Conservation (phyloP, 2,113 vertebrate species). For the Ptychochromis oligacanthus region DNA sequence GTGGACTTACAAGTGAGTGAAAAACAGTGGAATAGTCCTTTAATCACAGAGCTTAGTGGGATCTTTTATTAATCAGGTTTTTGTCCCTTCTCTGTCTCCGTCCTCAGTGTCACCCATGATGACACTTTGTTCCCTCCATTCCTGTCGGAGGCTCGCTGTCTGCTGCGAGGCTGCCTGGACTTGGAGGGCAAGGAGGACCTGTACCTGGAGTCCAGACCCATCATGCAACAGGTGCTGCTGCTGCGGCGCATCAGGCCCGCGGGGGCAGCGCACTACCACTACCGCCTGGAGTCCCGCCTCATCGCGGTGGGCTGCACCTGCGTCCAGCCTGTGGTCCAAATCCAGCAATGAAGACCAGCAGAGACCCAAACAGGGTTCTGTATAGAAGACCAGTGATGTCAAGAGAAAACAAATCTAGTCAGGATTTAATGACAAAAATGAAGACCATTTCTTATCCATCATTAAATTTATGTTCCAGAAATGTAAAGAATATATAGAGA, state of each 20-base stretch:
- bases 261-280: conserved; percentile 62
- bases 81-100: background rate
- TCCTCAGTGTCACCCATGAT: conserved; percentile 34
- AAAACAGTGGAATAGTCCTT: rapidly evolving
- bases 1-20: conserved; percentile 75
- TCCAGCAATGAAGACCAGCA: conserved; percentile 38
- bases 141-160: conserved; percentile 81
- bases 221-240: conserved; percentile 85
- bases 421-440: background rate
- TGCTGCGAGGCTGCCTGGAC: conserved; percentile 79
- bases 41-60: rapidly evolving
- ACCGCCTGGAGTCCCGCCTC: conserved; percentile 82
- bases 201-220: conserved; percentile 83
- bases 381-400: background rate
- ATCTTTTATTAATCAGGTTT: background rate
- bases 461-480: background rate
- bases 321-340: conserved; percentile 50
- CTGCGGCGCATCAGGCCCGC: conserved; percentile 74
- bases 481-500: background rate
- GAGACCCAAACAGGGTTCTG: background rate
- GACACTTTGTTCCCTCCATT: conserved; percentile 55
- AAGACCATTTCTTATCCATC: background rate
- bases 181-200: conserved; percentile 72
- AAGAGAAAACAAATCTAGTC: background rate
- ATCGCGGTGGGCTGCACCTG: conserved; percentile 92